These are phyloP conservation scores for Coluber constrictor DNA, from an alignment of 2,797 vertebrate species.

Conservation along the genomic window DNA sequence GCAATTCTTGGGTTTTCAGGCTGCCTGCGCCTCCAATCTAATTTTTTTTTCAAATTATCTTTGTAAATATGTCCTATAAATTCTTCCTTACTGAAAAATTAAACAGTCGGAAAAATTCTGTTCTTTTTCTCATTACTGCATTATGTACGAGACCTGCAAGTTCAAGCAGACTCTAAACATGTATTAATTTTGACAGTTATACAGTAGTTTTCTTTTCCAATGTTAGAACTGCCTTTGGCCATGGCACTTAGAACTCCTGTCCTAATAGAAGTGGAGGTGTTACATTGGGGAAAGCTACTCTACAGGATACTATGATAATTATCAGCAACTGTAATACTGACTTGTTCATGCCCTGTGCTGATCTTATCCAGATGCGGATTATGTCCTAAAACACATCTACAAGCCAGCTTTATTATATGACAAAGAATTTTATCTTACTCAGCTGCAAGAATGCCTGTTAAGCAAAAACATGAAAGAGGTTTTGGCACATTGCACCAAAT, in stretches of 20 bases:
- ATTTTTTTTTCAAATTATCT: neutral
- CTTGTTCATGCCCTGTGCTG: neutral
- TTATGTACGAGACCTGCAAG: neutral
- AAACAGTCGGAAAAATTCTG: neutral
- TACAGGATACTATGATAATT: neutral
- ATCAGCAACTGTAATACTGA: neutral
- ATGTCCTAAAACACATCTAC: neutral
- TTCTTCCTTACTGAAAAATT: neutral
- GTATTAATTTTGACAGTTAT: neutral
- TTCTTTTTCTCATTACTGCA: neutral
- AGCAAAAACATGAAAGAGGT: neutral
- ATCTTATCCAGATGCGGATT: neutral
- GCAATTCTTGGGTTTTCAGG: neutral
- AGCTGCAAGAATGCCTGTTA: neutral
- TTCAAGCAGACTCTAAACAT: neutral
- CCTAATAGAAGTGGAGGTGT: neutral
- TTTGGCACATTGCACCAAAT: neutral
- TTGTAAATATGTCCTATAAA: neutral
- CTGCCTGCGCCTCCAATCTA: neutral
- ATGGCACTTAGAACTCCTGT: neutral
- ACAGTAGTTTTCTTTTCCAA: neutral
- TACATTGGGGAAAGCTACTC: neutral
- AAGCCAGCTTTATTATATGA: neutral
- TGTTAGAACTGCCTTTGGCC: neutral
- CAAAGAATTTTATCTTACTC: neutral